Evolutionary conservation across 2,113 vertebrate species (phyloP).

Genomic region (Apaloderma vittatum): DNA sequence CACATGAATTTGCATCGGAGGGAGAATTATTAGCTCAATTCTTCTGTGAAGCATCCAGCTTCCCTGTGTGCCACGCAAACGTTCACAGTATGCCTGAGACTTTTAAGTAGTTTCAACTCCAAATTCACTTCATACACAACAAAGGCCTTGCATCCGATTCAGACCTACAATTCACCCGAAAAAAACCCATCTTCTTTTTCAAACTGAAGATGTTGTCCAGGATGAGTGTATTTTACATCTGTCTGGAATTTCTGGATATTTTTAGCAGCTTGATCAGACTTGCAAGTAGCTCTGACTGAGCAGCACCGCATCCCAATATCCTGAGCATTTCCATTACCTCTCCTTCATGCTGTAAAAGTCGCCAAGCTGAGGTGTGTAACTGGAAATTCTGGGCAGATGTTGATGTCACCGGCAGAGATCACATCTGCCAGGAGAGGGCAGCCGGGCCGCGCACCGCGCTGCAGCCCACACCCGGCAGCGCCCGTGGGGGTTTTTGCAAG

Average conservation of each 20-base stretch:
- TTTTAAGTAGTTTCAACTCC: background rate
- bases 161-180: background rate
- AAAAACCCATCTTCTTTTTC: background rate
- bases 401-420: background rate
- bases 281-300: background rate
- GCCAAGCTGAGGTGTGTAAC: background rate
- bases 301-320: background rate
- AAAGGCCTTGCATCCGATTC: background rate
- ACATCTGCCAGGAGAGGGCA: background rate
- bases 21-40: background rate
- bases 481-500: fast-evolving
- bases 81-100: background rate
- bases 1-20: background rate
- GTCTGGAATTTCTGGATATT: background rate
- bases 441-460: background rate
- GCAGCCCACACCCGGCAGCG: background rate
- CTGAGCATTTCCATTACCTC: background rate
- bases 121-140: background rate
- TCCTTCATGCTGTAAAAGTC: background rate
- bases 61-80: background rate
- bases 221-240: background rate
- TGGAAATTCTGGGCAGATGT: background rate
- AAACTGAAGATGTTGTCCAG: fast-evolving
- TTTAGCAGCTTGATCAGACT: background rate
- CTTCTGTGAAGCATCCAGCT: background rate